Evolutionary conservation across 2,797 vertebrate species (phyloP).

Genomic region (Sorex maritimensis): DNA sequence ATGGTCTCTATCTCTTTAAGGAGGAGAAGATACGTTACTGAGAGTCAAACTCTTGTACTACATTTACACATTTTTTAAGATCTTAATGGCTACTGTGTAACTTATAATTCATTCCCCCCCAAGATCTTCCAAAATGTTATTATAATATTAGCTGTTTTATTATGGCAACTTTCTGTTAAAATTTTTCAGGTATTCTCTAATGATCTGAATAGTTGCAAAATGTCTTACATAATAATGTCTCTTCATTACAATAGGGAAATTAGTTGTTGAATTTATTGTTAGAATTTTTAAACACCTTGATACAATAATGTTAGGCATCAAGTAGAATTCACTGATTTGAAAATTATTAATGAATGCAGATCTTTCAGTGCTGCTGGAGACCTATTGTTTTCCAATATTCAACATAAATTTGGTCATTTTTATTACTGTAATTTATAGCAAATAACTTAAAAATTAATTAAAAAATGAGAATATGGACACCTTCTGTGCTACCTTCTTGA

Average conservation of each 20-base stretch:
- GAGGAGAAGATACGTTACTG: background rate
- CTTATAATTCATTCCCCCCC: background rate
- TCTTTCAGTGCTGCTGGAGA: background rate
- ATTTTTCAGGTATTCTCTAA: constrained; percentile 52
- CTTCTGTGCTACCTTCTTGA: background rate
- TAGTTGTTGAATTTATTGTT: background rate
- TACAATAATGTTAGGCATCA: constrained; percentile 5
- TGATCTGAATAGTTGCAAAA: background rate
- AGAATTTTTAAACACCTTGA: constrained; percentile 39
- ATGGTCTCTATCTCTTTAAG: background rate
- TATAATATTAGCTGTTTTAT: background rate
- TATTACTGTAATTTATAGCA: background rate
- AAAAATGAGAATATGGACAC: background rate
- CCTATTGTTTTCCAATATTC: background rate
- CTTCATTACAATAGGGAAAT: background rate
- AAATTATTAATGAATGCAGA: background rate
- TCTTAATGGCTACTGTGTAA: background rate
- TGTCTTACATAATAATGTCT: background rate
- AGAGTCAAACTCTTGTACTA: constrained; percentile 4
- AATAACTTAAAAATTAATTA: background rate
- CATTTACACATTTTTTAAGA: background rate
- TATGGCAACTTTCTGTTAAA: background rate
- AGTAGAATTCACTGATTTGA: background rate
- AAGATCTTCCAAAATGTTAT: background rate
- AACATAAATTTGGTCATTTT: background rate